These are phyloP conservation scores for Fissipunctia ypsillon DNA, from an alignment of 2,888 invertebrate species.

Conservation along the genomic window DNA sequence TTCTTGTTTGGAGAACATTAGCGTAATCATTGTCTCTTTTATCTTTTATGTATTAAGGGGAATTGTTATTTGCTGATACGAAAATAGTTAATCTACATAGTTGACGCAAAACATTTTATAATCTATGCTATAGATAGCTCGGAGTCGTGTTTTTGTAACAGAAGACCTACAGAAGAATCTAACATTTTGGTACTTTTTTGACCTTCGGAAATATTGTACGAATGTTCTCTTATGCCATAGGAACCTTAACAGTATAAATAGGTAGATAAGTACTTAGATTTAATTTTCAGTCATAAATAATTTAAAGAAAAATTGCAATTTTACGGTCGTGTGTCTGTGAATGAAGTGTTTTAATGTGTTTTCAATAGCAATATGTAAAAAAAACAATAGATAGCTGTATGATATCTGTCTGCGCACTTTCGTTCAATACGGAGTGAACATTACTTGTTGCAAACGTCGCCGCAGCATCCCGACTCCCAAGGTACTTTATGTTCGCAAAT, in stretches of 20 bases:
- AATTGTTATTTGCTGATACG: constrained; percentile 10
- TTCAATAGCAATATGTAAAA: neutral
- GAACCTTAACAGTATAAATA: neutral
- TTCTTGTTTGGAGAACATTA: constrained; percentile 36
- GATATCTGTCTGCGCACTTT: neutral
- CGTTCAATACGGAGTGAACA: neutral
- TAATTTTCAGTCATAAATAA: neutral
- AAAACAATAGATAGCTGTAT: neutral
- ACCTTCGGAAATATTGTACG: neutral
- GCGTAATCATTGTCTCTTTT: constrained; percentile 26
- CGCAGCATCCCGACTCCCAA: constrained; percentile 11
- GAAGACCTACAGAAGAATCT: neutral
- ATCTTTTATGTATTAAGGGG: constrained; percentile 30
- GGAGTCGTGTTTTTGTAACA: no score
- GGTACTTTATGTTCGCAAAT: constrained; percentile 30
- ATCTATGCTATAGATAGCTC: no score
- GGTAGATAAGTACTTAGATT: neutral
- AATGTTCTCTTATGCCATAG: neutral
- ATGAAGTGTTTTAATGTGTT: neutral
- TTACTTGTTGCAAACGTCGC: constrained; percentile 13
- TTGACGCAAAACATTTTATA: constrained; percentile 4
- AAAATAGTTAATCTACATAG: constrained; percentile 8
- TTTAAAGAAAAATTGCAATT: neutral
- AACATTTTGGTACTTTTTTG: neutral
- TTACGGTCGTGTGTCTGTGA: neutral